A percentile compares a stretch with the other conserved stretches of the same genome.
Evolutionary conservation across 2,113 vertebrate species (phyloP).

Genomic region (Equus przewalskii): DNA sequence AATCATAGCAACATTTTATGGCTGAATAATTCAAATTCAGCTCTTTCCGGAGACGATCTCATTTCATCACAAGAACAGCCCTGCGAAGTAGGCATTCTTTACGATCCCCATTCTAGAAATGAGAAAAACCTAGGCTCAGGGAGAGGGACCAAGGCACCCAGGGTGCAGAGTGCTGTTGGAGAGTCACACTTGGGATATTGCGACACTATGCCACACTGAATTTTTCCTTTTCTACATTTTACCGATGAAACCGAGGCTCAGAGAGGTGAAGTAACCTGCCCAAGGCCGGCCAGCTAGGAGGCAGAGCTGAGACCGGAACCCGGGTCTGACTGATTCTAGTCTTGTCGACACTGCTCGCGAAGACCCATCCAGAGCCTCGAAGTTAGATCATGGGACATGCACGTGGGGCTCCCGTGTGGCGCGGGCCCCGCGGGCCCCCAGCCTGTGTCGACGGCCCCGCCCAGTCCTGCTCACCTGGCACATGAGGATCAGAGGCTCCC

Average conservation of each 20-base stretch:
- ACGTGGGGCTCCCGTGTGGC: background rate
- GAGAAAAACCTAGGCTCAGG: background rate
- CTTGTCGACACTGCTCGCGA: background rate
- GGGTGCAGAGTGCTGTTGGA: background rate
- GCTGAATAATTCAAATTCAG: background rate
- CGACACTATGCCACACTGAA: background rate
- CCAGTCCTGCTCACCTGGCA: constrained; percentile 93
- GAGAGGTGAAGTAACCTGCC: background rate
- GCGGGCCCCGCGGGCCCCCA: background rate
- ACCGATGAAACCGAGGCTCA: background rate
- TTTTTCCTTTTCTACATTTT: background rate
- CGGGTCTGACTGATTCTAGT: background rate
- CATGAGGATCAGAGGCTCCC: constrained; percentile 95
- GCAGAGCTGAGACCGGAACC: background rate
- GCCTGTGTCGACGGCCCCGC: rapidly evolving
- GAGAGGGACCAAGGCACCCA: background rate
- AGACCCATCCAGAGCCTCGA: background rate
- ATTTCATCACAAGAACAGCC: background rate
- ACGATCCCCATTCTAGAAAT: background rate
- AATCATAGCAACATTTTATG: background rate
- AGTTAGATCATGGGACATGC: background rate
- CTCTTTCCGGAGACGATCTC: background rate
- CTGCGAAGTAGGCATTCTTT: background rate
- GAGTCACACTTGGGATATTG: background rate
- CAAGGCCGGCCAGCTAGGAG: background rate